Conservation (phyloP, 2,888 invertebrate genomes). For the Nymphalis polychloros region DNA sequence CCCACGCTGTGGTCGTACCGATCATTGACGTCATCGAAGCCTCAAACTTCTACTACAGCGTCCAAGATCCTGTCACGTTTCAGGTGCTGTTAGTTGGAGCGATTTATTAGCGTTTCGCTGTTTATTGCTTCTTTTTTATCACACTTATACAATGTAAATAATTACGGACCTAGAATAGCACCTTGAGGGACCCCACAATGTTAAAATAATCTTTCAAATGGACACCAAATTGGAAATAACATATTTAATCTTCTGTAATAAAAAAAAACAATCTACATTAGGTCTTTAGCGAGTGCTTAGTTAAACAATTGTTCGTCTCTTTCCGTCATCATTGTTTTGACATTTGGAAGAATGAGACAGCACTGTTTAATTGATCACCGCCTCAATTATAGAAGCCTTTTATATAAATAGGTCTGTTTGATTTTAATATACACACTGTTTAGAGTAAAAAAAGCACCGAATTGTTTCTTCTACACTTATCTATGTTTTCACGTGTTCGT, state of each 20-base stretch:
- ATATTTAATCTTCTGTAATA: no score
- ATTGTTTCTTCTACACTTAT: not conserved
- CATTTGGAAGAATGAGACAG: no score
- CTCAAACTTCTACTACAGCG: conserved; percentile 87
- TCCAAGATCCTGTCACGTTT: conserved; percentile 75
- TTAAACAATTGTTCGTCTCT: no score
- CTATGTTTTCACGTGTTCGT: conserved; percentile 19
- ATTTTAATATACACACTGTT: not conserved
- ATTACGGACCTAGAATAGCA: conserved; percentile 20
- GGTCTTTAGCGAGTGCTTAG: no score
- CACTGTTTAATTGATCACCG: no score
- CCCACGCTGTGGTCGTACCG: conserved; percentile 91
- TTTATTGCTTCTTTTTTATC: not conserved
- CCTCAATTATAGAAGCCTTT: no score
- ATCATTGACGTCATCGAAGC: conserved; percentile 97
- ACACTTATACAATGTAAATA: conserved; percentile 19
- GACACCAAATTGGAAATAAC: no score
- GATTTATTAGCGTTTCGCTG: conserved; percentile 6
- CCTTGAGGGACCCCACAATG: conserved; percentile 10
- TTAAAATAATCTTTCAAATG: no score
- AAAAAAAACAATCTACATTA: no score
- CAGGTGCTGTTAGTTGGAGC: conserved; percentile 55
- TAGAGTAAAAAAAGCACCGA: not conserved
- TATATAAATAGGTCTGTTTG: no score
- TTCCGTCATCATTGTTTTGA: no score